These are phyloP conservation scores for Heliangelus exortis DNA, from an alignment of 2,797 vertebrate genomes.

Conservation along the genomic window DNA sequence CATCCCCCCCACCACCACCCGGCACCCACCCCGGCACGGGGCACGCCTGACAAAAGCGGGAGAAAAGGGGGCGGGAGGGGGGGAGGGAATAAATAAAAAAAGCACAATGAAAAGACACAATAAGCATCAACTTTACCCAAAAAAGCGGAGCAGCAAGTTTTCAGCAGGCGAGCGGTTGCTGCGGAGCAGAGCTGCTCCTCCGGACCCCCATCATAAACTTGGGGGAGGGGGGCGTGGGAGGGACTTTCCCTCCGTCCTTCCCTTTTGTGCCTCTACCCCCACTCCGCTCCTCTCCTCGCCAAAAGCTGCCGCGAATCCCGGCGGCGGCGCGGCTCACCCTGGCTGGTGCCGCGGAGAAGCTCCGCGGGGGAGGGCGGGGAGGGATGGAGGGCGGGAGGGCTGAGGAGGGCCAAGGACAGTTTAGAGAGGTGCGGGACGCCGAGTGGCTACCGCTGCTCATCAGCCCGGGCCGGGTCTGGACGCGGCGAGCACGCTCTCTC, in stretches of 20 bases:
- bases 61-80: fast-evolving
- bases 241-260: slow-evolving; percentile 51
- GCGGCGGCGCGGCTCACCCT: slow-evolving; percentile 40
- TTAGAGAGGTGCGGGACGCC: background rate
- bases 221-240: slow-evolving; percentile 54
- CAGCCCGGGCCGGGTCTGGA: background rate
- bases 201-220: slow-evolving; percentile 76
- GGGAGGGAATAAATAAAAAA: background rate
- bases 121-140: slow-evolving; percentile 77
- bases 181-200: slow-evolving; percentile 57
- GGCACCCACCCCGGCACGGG: background rate
- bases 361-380: background rate
- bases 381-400: background rate
- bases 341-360: background rate
- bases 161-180: slow-evolving; percentile 71
- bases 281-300: slow-evolving; percentile 9
- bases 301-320: slow-evolving; percentile 67
- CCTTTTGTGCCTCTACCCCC: slow-evolving; percentile 36
- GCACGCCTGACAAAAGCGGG: background rate
- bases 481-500: background rate
- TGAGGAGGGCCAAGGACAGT: background rate
- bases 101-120: slow-evolving; percentile 23
- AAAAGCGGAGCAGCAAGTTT: slow-evolving; percentile 74
- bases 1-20: background rate
- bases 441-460: background rate